Percentiles rank a stretch among this genome's conserved stretches.
Conservation (phyloP, 2,113 vertebrate species). For the Hipposideros armiger region DNA sequence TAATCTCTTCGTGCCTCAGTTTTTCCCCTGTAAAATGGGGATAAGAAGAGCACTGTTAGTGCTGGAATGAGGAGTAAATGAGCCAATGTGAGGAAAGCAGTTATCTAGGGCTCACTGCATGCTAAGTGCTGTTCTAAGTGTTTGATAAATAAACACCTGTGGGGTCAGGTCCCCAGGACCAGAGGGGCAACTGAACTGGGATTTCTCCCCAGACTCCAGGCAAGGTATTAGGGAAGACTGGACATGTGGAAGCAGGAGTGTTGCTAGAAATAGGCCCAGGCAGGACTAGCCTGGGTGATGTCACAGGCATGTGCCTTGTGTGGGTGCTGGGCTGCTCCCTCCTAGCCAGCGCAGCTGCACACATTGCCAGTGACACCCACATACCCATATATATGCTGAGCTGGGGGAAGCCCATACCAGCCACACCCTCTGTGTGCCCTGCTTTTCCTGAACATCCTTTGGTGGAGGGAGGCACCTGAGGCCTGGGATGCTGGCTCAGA, state of each 20-base stretch:
- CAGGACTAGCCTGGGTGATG: constrained; percentile 56
- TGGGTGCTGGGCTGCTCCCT: constrained; percentile 71
- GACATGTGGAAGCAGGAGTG: constrained; percentile 45
- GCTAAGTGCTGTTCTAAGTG: background rate
- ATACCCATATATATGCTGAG: constrained; percentile 66
- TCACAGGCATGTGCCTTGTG: constrained; percentile 42
- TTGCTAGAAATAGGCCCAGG: constrained; percentile 51
- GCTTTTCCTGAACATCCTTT: constrained; percentile 61
- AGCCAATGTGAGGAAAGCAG: background rate
- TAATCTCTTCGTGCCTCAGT: background rate
- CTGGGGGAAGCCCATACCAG: constrained; percentile 69
- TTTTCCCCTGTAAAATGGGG: background rate
- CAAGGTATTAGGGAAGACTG: background rate
- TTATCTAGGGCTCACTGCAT: background rate
- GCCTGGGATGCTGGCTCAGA: constrained; percentile 46
- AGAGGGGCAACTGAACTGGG: background rate
- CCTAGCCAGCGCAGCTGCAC: constrained; percentile 57
- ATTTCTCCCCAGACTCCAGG: background rate
- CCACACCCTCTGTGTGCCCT: constrained; percentile 63
- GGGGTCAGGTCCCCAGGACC: constrained; percentile 2
- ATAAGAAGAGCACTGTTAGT: background rate
- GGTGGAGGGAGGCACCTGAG: constrained; percentile 64
- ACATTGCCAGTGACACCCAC: constrained; percentile 69
- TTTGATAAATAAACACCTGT: background rate
- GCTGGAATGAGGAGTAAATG: constrained; percentile 8